Evolutionary conservation across 1,140 invertebrate species (phyloP).

Genomic region (Uloborus diversus): DNA sequence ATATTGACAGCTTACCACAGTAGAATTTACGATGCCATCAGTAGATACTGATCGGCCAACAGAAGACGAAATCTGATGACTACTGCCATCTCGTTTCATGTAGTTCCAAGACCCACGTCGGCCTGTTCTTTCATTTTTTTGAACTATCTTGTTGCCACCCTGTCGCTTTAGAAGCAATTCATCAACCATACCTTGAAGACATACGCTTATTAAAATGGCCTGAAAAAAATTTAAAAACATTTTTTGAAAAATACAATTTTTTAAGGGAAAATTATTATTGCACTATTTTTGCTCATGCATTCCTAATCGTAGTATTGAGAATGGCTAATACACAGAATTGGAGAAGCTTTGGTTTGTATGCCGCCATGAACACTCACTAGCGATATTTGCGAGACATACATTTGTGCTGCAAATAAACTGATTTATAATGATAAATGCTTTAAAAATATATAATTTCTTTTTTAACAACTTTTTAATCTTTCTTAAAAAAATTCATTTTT

Average conservation of each 20-base stretch:
- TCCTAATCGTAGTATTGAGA: too few relatives aligned
- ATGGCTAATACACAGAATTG: not conserved
- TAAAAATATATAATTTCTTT: too few relatives aligned
- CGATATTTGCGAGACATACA: too few relatives aligned
- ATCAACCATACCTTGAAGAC: constrained; percentile 93
- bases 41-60: constrained; percentile 58
- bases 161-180: constrained; percentile 87
- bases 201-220: constrained; percentile 94
- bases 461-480: too few relatives aligned
- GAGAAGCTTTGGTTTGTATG: too few relatives aligned
- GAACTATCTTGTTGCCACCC: constrained; percentile 64
- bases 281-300: too few relatives aligned
- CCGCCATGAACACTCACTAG: too few relatives aligned
- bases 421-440: too few relatives aligned
- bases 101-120: constrained; percentile 67
- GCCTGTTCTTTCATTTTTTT: constrained; percentile 33
- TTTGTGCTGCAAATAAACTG: too few relatives aligned
- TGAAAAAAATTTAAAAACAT: constrained; percentile 50
- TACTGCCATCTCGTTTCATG: constrained; percentile 70
- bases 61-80: constrained; percentile 58
- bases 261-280: not conserved
- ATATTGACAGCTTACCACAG: too few relatives aligned
- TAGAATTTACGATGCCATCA: constrained; percentile 56
- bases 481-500: too few relatives aligned
- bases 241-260: not conserved